Percentiles rank a stretch among this genome's conserved stretches.
Conservation (phyloP, 1,140 invertebrate genomes). For the Drosophila persimilis region DNA sequence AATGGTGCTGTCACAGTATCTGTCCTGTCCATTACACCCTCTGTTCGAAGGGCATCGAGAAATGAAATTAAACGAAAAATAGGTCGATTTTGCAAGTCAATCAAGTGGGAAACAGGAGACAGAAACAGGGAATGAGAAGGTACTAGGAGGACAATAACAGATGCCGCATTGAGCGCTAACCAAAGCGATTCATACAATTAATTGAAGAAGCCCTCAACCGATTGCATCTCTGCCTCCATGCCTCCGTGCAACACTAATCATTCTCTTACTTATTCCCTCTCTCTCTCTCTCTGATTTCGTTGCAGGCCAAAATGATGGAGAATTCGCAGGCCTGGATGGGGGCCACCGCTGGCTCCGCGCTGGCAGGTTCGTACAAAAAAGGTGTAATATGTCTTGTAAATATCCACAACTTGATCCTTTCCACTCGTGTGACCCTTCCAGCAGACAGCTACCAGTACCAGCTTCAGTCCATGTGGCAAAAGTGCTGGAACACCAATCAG, state of each 20-base stretch:
- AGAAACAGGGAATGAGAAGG: background rate
- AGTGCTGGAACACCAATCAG: slow-evolving; percentile 94
- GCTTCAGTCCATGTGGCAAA: slow-evolving; percentile 96
- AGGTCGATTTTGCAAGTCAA: slow-evolving; percentile 70
- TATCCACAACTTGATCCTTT: slow-evolving; percentile 21
- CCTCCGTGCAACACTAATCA: background rate
- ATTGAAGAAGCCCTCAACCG: slow-evolving; percentile 42
- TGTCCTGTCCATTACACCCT: background rate
- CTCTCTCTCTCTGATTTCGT: slow-evolving; percentile 10
- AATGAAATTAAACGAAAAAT: slow-evolving; percentile 54
- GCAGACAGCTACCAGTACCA: slow-evolving; percentile 96
- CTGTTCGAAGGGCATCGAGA: slow-evolving; percentile 6
- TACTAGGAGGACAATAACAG: slow-evolving; percentile 25
- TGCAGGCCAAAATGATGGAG: slow-evolving; percentile 94
- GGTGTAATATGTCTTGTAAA: slow-evolving; percentile 6
- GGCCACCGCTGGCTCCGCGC: slow-evolving; percentile 89
- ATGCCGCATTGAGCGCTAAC: slow-evolving; percentile 60
- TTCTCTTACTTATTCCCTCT: background rate
- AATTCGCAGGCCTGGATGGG: slow-evolving; percentile 95
- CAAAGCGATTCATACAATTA: slow-evolving; percentile 67
- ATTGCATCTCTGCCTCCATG: background rate
- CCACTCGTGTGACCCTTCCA: slow-evolving; percentile 51
- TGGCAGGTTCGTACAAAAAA: slow-evolving; percentile 90
- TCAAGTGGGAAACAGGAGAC: slow-evolving; percentile 18
- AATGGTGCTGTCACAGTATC: no score